These are phyloP conservation scores for Idris sp. DNA, from an alignment of 1,140 invertebrate genomes.

Conservation along the genomic window DNA sequence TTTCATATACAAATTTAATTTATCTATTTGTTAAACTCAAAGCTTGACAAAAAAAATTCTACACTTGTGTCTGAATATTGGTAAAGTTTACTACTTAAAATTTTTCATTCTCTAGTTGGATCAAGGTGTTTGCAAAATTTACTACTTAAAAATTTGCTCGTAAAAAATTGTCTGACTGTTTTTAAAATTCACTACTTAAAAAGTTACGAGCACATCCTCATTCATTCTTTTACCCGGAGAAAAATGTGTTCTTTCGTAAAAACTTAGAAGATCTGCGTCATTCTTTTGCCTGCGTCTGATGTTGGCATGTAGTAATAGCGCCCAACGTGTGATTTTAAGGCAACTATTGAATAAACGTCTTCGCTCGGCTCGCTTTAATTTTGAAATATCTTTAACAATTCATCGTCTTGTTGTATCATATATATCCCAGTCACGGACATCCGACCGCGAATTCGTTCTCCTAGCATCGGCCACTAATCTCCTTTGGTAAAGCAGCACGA, in stretches of 20 bases:
- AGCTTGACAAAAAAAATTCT: too few relatives aligned
- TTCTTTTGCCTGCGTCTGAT: slow-evolving; percentile 48
- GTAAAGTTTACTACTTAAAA: too few relatives aligned
- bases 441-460: slow-evolving; percentile 61
- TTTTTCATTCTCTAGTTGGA: too few relatives aligned
- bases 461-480: slow-evolving; percentile 55
- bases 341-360: slow-evolving; percentile 27
- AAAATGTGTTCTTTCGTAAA: slow-evolving; percentile 1
- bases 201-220: background rate
- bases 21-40: too few relatives aligned
- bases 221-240: background rate
- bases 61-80: too few relatives aligned
- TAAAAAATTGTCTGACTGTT: too few relatives aligned
- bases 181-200: too few relatives aligned
- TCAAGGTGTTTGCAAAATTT: too few relatives aligned
- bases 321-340: slow-evolving; percentile 18
- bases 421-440: slow-evolving; percentile 57
- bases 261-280: slow-evolving; percentile 15
- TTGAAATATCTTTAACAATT: slow-evolving; percentile 48
- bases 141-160: too few relatives aligned
- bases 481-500: slow-evolving; percentile 49
- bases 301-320: slow-evolving; percentile 58
- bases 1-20: background rate
- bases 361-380: slow-evolving; percentile 32
- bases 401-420: slow-evolving; percentile 40